Evolutionary conservation across 2,888 invertebrate species (phyloP), one percentile per base, ranked within the genome.

Genomic region (Epistrophe eligans): DNA sequence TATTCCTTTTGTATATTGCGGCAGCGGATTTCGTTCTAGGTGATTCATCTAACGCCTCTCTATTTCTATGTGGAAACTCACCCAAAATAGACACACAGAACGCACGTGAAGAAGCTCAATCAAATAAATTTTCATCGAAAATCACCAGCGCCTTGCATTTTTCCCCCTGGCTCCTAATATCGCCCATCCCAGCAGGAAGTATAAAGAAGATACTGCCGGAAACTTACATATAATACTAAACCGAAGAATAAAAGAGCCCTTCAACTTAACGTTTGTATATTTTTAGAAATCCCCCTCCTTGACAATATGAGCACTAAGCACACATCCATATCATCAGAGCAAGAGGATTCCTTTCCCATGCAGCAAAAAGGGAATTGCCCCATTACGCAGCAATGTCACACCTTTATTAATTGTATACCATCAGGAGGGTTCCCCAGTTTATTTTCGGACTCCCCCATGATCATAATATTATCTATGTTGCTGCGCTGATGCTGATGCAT

Each of bases 401-500:
- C 91, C 90, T 91, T 91, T 90, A 91, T 91, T 91, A 91, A 91
- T 91, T 91, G 91, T 90, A 88, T 89, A 64, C 67, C 67, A 64
- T 45, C 90, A 89, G 74, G 82, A 82, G 87, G 73, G 79, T 76
- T 85, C 85, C 77, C 81, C 57, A 57, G 80, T 71, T 73, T 88
- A 88, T 88, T 88, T 88, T 88, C 66, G 80, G 77, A 77, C 77
- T 84, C 83, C 83, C 83, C 79, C 72, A 87, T 79, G 74, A 82
- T 82, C 17, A 8, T 19, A 32, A 38, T 28, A 62, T 64, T 28
- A 62, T 64, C 6, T 55, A 32, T 52, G 52, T 28, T 57, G 70
- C 55, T 77, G 7, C 9, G 58, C 6, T 55, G 55, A 19, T 35
- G 60, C 10, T 57, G 35, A 57, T 57, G 57, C 52, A 28, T 52